Evolutionary conservation across 2,113 vertebrate genomes (phyloP).

Genomic region (Sylvietta virens): DNA sequence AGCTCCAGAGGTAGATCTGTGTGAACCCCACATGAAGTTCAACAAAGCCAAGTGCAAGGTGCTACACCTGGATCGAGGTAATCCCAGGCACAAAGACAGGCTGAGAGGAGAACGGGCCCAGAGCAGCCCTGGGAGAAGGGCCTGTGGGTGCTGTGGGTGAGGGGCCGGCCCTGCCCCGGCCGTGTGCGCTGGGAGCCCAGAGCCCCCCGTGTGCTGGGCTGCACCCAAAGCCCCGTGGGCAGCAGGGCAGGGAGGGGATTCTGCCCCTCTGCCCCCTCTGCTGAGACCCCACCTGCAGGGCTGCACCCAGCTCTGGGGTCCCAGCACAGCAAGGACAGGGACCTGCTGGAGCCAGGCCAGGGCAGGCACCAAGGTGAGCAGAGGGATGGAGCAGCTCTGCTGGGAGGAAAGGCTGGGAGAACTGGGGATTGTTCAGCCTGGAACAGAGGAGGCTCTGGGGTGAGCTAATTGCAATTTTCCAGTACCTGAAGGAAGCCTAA

Average conservation of each 20-base stretch:
- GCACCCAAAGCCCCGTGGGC: not conserved
- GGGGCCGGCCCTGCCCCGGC: not conserved
- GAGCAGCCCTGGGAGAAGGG: not conserved
- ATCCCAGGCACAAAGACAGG: not conserved
- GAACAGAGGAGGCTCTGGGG: not conserved
- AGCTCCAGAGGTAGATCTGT: accelerated
- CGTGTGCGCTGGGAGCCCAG: not conserved
- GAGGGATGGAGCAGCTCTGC: not conserved
- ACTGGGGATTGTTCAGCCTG: accelerated
- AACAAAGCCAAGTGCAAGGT: not conserved
- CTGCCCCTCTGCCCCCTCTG: not conserved
- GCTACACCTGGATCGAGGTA: not conserved
- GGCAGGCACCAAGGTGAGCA: not conserved
- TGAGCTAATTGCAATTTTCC: not conserved
- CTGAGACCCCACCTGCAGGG: not conserved
- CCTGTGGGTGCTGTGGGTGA: not conserved
- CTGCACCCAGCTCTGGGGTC: not conserved
- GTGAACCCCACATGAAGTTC: not conserved
- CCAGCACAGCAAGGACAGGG: not conserved
- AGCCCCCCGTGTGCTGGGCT: not conserved
- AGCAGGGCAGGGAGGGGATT: not conserved
- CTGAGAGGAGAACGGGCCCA: not conserved
- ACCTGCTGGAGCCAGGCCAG: not conserved
- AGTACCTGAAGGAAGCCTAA: not conserved
- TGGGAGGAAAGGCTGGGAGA: not conserved